These are phyloP conservation scores for Ailuropoda melanoleuca DNA, from an alignment of 2,113 vertebrate genomes.

Conservation along the genomic window DNA sequence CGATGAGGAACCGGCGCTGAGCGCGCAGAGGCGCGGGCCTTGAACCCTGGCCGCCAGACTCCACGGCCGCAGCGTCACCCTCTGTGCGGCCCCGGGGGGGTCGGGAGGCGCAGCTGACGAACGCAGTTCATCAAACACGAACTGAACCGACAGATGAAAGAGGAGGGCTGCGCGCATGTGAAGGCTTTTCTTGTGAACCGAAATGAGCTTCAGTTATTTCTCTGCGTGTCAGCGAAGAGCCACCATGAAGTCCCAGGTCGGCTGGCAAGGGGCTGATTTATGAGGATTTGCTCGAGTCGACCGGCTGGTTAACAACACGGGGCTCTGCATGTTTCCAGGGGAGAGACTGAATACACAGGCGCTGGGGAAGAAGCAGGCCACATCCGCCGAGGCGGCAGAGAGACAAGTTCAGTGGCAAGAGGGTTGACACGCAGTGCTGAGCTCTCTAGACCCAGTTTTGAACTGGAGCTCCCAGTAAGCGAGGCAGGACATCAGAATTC, in stretches of 20 bases:
- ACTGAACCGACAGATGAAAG: slow-evolving; percentile 49
- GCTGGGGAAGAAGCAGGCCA: background rate
- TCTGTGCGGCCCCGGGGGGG: slow-evolving; percentile 57
- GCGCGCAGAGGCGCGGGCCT: slow-evolving; percentile 28
- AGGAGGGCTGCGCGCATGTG: slow-evolving; percentile 27
- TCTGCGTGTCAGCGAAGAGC: slow-evolving; percentile 56
- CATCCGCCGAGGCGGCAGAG: background rate
- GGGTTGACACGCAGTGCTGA: background rate
- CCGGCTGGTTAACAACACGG: slow-evolving; percentile 79
- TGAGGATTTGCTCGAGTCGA: slow-evolving; percentile 71
- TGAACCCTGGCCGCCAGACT: slow-evolving; percentile 57
- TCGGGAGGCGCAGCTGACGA: background rate
- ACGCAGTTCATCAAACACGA: slow-evolving; percentile 65
- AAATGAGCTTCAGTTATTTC: slow-evolving; percentile 50
- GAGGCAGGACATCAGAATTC: background rate
- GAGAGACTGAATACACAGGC: slow-evolving; percentile 49
- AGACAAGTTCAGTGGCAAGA: background rate
- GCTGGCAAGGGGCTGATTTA: slow-evolving; percentile 74
- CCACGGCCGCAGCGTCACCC: background rate
- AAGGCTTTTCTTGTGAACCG: slow-evolving; percentile 53
- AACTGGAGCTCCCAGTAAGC: background rate
- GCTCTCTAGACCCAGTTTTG: background rate
- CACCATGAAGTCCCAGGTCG: slow-evolving; percentile 68
- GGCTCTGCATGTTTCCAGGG: slow-evolving; percentile 67
- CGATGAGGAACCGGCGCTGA: background rate